Evolutionary conservation across 2,113 vertebrate species (phyloP).

Genomic region (Oreocharis arfaki): DNA sequence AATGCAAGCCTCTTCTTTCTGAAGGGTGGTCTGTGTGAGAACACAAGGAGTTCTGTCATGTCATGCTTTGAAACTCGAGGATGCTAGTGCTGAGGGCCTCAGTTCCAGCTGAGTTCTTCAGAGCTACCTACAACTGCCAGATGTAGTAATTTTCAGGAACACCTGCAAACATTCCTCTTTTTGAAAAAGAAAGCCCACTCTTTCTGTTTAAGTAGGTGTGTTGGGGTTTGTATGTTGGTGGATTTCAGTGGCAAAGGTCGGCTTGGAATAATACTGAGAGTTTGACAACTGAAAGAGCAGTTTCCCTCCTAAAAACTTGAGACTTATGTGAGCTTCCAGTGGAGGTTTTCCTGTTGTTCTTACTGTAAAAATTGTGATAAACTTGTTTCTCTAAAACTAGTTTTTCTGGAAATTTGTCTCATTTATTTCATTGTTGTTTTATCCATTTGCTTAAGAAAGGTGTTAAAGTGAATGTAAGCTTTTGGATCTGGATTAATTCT

Average conservation of each 20-base stretch:
- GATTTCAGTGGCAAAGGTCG: neutral
- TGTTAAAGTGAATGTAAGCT: neutral
- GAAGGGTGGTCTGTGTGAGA: neutral
- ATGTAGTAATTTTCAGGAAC: neutral
- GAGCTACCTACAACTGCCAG: neutral
- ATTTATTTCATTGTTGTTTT: neutral
- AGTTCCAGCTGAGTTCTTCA: neutral
- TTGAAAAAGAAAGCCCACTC: neutral
- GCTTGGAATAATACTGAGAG: neutral
- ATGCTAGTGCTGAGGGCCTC: neutral
- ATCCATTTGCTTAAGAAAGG: neutral
- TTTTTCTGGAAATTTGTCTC: neutral
- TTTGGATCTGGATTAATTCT: neutral
- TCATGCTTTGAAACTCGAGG: neutral
- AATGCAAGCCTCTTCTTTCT: neutral
- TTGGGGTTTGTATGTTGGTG: neutral
- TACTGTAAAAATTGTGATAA: neutral
- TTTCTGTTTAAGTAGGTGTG: neutral
- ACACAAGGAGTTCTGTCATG: neutral
- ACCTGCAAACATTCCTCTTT: neutral
- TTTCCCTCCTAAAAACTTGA: neutral
- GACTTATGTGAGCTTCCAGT: neutral
- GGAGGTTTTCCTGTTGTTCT: neutral
- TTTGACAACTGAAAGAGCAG: neutral
- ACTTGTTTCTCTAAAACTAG: neutral